phyloP scores from a whole-genome alignment of 1,140 invertebrate genomes.

The Drosophila bipectinata region DNA sequence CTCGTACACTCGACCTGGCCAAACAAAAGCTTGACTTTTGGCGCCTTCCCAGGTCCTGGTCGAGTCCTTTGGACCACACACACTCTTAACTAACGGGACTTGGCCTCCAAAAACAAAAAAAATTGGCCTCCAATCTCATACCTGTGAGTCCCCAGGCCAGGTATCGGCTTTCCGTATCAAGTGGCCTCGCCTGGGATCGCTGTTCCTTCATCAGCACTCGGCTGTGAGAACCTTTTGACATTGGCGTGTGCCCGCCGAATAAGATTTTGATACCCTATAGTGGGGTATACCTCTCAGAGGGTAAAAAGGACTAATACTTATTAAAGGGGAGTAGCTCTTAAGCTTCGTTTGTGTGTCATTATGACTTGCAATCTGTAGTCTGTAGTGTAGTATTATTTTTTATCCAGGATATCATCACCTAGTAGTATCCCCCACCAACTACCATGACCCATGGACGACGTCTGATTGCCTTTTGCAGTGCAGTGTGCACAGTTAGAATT shows the following conservation, averaged over 20 bases:
- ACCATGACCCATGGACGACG: background rate
- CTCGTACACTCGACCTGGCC: background rate
- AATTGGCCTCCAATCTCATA: too few relatives aligned
- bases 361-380: too few relatives aligned
- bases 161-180: conserved; percentile 55
- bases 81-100: conserved; percentile 54
- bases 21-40: conserved; percentile 78
- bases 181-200: conserved; percentile 23
- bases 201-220: conserved; percentile 10
- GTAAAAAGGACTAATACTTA: too few relatives aligned
- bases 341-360: too few relatives aligned
- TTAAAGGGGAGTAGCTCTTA: too few relatives aligned
- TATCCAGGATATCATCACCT: conserved; percentile 8
- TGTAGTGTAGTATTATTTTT: background rate
- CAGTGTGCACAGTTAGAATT: conserved; percentile 73
- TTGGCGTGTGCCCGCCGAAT: conserved; percentile 70
- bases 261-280: conserved; percentile 21
- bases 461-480: conserved; percentile 53
- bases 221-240: conserved; percentile 73
- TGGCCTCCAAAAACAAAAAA: conserved; percentile 25
- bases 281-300: background rate
- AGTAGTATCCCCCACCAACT: background rate
- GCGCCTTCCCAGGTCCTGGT: conserved; percentile 20
- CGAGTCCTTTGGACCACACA: conserved; percentile 28
- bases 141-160: background rate